A percentile compares a stretch with the other conserved stretches of the same genome.
phyloP scores from a whole-genome alignment of 2,113 vertebrate genomes.

The Tringa solitaria region DNA sequence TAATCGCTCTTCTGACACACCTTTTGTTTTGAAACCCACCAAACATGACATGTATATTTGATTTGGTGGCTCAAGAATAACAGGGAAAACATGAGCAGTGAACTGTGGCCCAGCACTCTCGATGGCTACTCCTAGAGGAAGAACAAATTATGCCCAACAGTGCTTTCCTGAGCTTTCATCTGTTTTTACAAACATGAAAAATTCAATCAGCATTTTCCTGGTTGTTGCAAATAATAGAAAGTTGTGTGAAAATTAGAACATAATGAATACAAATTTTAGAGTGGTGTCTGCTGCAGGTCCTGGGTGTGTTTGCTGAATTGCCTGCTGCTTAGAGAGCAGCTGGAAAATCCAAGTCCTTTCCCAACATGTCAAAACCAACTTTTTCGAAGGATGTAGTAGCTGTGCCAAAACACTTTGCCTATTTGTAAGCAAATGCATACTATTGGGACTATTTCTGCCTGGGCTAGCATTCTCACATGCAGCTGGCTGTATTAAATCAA shows the following conservation, averaged over 20 bases:
- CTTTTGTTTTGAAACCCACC: neutral
- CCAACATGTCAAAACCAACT: slow-evolving; percentile 26
- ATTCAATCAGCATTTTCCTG: neutral
- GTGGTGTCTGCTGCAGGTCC: neutral
- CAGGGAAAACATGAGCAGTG: neutral
- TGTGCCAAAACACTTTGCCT: slow-evolving; percentile 45
- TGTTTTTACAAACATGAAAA: slow-evolving; percentile 1
- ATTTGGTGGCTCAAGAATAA: neutral
- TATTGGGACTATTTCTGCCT: neutral
- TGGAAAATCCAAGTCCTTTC: neutral
- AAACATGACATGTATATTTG: neutral
- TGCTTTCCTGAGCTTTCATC: neutral
- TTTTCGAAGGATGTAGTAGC: slow-evolving; percentile 20
- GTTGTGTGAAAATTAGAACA: neutral
- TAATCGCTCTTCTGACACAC: neutral
- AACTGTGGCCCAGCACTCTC: neutral
- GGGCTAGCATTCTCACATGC: neutral
- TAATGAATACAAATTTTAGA: slow-evolving; percentile 28
- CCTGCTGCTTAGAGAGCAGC: neutral
- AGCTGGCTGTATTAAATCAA: slow-evolving; percentile 54
- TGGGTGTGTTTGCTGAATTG: neutral
- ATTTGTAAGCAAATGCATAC: neutral
- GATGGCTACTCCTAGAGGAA: neutral
- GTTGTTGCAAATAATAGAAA: neutral
- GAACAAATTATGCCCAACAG: neutral